Conservation (phyloP, 2,888 invertebrate genomes). For the Tetragonisca angustula region DNA sequence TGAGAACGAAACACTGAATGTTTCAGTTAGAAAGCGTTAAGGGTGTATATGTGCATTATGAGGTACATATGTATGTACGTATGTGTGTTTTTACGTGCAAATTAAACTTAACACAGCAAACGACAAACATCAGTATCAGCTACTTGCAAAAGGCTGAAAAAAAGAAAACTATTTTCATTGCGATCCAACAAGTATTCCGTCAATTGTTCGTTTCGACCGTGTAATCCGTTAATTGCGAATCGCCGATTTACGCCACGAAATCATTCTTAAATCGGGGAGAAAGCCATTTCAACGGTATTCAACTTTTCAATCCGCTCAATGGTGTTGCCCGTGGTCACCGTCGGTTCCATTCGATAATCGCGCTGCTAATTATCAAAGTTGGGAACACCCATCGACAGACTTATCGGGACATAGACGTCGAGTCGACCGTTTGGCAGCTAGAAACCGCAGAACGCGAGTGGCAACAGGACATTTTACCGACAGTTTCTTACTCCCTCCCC, state of each 20-base stretch:
- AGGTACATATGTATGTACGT: too few relatives aligned
- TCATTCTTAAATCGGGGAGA: neutral
- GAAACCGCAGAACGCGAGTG: constrained; percentile 23
- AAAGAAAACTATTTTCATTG: too few relatives aligned
- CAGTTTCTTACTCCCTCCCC: constrained; percentile 54
- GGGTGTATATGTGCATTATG: too few relatives aligned
- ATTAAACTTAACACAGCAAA: too few relatives aligned
- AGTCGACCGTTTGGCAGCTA: constrained; percentile 29
- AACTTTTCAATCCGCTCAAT: neutral
- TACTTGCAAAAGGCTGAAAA: too few relatives aligned
- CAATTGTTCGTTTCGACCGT: too few relatives aligned
- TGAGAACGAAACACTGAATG: too few relatives aligned
- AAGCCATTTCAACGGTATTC: neutral
- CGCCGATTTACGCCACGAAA: neutral
- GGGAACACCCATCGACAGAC: constrained; percentile 8
- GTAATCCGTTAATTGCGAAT: neutral
- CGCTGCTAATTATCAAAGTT: constrained; percentile 21
- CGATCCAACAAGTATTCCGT: too few relatives aligned
- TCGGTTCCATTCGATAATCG: neutral
- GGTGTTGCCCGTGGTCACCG: too few relatives aligned
- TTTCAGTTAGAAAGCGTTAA: too few relatives aligned
- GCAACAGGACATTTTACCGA: constrained; percentile 62
- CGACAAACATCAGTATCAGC: too few relatives aligned
- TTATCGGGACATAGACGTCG: constrained; percentile 26
- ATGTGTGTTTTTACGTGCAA: too few relatives aligned